Conservation (phyloP, 2,113 vertebrate genomes). For the Cynopterus brachyotis region DNA sequence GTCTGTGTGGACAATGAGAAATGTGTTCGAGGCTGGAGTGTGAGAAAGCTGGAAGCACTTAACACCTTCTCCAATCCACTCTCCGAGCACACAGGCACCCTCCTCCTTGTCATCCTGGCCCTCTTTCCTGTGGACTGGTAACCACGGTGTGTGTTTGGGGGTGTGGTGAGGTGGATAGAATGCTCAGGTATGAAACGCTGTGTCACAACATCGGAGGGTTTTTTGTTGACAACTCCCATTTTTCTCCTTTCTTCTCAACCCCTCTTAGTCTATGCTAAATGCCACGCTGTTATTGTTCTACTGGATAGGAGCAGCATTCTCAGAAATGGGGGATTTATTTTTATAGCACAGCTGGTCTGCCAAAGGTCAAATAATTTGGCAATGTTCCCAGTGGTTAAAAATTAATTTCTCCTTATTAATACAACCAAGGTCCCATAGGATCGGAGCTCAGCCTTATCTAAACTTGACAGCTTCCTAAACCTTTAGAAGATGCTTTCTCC, state of each 20-base stretch:
- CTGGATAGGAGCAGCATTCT: slow-evolving; percentile 78
- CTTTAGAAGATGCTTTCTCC: slow-evolving; percentile 83
- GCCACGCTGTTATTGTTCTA: slow-evolving; percentile 73
- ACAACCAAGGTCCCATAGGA: slow-evolving; percentile 86
- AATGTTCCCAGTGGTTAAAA: slow-evolving; percentile 89
- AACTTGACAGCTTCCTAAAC: slow-evolving; percentile 89
- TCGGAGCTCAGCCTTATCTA: slow-evolving; percentile 88
- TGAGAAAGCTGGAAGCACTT: slow-evolving; percentile 72
- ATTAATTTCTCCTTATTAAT: slow-evolving; percentile 92
- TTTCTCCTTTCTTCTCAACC: slow-evolving; percentile 60
- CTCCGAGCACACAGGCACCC: not conserved
- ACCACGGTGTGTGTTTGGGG: not conserved
- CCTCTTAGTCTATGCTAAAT: slow-evolving; percentile 60
- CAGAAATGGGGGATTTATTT: slow-evolving; percentile 86
- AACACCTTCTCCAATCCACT: slow-evolving; percentile 41
- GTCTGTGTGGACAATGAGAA: slow-evolving; percentile 78
- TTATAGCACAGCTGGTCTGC: slow-evolving; percentile 87
- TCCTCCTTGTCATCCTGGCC: slow-evolving; percentile 41
- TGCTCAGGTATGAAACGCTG: slow-evolving; percentile 53
- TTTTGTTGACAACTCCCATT: slow-evolving; percentile 63
- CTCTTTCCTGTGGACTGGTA: slow-evolving; percentile 65
- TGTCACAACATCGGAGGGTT: slow-evolving; percentile 32
- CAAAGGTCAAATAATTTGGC: slow-evolving; percentile 90
- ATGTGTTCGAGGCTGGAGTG: slow-evolving; percentile 73
- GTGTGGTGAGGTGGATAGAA: not conserved